Evolutionary conservation across 2,888 invertebrate genomes (phyloP), one percentile per base, ranked within the genome.

Genomic region (Halictus ligatus): DNA sequence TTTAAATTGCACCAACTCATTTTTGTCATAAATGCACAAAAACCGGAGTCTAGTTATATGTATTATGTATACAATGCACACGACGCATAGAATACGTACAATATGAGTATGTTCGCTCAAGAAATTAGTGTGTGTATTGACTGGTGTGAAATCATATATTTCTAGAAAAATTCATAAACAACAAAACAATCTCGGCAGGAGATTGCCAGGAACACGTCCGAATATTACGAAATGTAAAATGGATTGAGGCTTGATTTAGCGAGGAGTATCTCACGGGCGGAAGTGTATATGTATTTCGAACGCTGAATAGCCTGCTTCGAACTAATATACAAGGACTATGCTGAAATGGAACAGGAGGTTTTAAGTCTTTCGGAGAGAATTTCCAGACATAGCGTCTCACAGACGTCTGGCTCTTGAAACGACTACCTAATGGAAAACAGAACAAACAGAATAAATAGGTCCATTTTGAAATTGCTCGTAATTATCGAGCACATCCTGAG

Each of bases 311-410:
- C 25, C 58, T 58, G 25, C 40, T 43, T 15, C 75, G 75, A 43
- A 75, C 40, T 58, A 75, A 75, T 43, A 43, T 75, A 75, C 43
- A 75, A 21, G 25, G 43, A 8, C 54, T 40, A 75, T 54, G n/a
- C 69, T 43, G 69, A 69, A 40, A 40, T 40, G 40, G 43, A 69
- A 69, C 69, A 69, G 69, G 69, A 69, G 69, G 69, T 69, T 69
- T 40, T 43, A 69, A 43, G n/a, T 40, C 58, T 60, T 18, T 18
- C 75, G 18, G 43, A 40, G 75, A 75, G 40, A 60, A 72, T 46
- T 46, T 46, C 72, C 72, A 72, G 72, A 46, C 72, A 43, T 69
- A 43, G 40, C 69, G 69, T 69, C 69, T 69, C 69, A n/a, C n/a
- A 5, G 12, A n/a, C 43, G 69, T 69, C 29, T 73, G 73, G 48